A percentile compares a stretch with the other conserved stretches of the same genome.
These are phyloP conservation scores for Neopipo cinnamomea DNA, from an alignment of 2,113 vertebrate species.

Conservation along the genomic window DNA sequence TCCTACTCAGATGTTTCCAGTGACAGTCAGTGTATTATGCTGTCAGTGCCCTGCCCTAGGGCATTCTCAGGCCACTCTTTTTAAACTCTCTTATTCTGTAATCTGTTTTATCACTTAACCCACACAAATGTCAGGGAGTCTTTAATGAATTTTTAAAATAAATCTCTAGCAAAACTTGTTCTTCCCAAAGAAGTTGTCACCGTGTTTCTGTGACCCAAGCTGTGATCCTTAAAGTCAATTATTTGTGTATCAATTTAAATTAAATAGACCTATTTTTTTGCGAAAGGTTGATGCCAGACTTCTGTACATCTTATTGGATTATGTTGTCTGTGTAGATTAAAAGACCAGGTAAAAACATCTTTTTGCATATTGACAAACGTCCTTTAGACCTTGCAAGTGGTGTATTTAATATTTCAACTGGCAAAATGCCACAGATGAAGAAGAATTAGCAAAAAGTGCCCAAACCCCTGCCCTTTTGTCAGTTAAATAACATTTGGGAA, in stretches of 20 bases:
- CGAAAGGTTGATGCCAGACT: neutral
- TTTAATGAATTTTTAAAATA: neutral
- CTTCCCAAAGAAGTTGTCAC: neutral
- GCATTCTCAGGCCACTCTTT: neutral
- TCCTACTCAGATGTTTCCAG: constrained; percentile 19
- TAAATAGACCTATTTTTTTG: neutral
- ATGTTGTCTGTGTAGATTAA: neutral
- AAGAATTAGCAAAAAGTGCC: neutral
- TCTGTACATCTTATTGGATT: neutral
- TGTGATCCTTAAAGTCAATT: neutral
- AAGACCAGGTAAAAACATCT: neutral
- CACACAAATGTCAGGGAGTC: neutral
- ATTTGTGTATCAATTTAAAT: neutral
- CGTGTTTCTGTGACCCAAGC: neutral
- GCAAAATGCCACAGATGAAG: neutral
- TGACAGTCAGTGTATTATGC: constrained; percentile 32
- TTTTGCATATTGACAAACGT: neutral
- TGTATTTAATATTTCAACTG: neutral
- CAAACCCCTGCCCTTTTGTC: neutral
- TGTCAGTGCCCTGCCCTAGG: constrained; percentile 20
- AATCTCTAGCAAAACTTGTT: neutral
- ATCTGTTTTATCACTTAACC: neutral
- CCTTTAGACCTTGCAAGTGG: neutral
- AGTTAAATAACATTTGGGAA: neutral
- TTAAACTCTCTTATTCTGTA: neutral